Base-by-base conservation (phyloP, 30 jellyfish, hydroid and myxozoan genomes). In the Haliclystus octoradiatus region DNA sequence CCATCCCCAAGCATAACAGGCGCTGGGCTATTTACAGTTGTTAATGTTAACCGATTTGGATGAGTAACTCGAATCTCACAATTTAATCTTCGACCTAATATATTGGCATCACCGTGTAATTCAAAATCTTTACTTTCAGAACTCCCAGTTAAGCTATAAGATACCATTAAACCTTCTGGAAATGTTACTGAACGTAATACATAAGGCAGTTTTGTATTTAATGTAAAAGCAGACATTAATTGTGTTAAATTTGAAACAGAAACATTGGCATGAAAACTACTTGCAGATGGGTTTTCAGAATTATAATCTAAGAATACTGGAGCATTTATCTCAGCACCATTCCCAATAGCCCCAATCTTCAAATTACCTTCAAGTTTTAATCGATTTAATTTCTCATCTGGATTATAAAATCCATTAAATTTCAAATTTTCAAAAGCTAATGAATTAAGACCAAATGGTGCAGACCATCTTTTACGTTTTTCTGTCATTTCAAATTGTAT, bases 11-110 rank as follows among this genome's bases (percentile, higher is more conserved):
- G 83, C 33, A 91, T 82, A 23, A 91, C 94, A 52, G 99, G 99
- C 0, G 99, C 99, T 62, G 99, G 99, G 60, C 99, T 91, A 67
- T 91, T 91, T 9, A 82, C 93, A 14, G 99, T 91, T 24, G 91
- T 68, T 14, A 91, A 53, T 28, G 28, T 63, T n/a, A 91, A 71
- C 49, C 82, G 34, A 3, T 83, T 89, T 26, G 93, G 92, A 52
- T 74, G 92, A 15, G 68, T 71, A 33, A 91, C 50, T n/a, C 61
- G 70, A 15, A 91, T 89, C 0, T 77, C 79, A 66, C 95, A 82
- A 24, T 85, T 65, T 26, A 91, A 66, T 1, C 64, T 32, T 27
- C 99, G 71, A 1, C 94, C 99, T 30, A 91, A 85, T 2, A 91
- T 79, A 32, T 65, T 65, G 23, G 81, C 62, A 27, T 91, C 99